A percentile compares a stretch with the other conserved stretches of the same genome.
Evolutionary conservation across 2,888 invertebrate species (phyloP).

Genomic region (Cryptus viduatorius): DNA sequence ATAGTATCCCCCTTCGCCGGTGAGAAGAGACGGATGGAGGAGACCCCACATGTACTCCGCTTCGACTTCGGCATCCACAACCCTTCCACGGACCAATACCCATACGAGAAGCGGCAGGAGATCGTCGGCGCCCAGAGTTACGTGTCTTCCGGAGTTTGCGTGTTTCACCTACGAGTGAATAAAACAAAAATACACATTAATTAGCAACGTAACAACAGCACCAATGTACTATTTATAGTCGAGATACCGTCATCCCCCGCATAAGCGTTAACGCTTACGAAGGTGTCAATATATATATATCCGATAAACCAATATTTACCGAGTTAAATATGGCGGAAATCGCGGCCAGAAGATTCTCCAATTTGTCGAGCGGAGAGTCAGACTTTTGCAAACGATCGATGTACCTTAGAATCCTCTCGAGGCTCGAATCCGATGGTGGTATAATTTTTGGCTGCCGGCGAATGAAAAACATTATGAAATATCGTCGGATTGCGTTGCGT

Average conservation of each 20-base stretch:
- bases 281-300: neutral
- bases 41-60: conserved; percentile 98
- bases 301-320: conserved; percentile 84
- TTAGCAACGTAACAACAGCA: conserved; percentile 19
- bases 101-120: conserved; percentile 96
- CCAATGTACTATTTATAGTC: neutral
- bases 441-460: conserved; percentile 88
- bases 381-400: conserved; percentile 95
- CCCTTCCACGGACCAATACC: conserved; percentile 95
- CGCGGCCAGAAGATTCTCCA: conserved; percentile 95
- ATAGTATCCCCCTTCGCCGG: conserved; percentile 98
- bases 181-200: conserved; percentile 1
- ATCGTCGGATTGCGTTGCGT: neutral
- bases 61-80: conserved; percentile 97
- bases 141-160: conserved; percentile 86
- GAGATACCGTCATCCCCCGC: neutral
- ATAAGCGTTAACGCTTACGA: neutral
- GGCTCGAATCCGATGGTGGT: conserved; percentile 91
- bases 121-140: conserved; percentile 93
- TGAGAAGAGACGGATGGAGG: conserved; percentile 94
- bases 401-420: conserved; percentile 92
- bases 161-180: conserved; percentile 88
- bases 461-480: neutral
- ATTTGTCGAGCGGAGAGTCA: conserved; percentile 96
- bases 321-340: conserved; percentile 95